Base-by-base conservation (phyloP, 1,140 invertebrate genomes). In the Nebria ingens region DNA sequence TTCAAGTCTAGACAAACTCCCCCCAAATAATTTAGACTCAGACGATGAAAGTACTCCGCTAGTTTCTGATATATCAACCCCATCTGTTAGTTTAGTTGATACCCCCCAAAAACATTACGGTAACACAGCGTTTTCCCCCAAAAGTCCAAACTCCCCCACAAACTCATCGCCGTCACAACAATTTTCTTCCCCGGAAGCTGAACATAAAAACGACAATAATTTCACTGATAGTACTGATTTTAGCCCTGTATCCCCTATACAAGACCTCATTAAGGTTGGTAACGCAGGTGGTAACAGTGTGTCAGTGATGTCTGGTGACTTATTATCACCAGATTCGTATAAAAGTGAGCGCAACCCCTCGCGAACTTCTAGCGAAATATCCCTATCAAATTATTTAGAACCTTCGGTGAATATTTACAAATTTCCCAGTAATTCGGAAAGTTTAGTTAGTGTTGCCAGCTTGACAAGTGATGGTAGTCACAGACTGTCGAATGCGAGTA, bases 11-110 rank as follows among this genome's bases (percentile, higher is more conserved):
- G 67, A 69, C 25, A 17, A 45, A 45, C 15, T 45, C 3, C 40
- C 40, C 4, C 9, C 9, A 45, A 68, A 68, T 42, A 65, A 70
- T 15, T 51, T 55, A 22, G 58, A 56, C 11, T 70, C 67, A 51
- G 71, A 71, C 59, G 70, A 70, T 53, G 71, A 73, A 57, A 71
- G 68, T 56, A 72, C 70, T 1, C 71, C 71, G 12, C 52, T 73
- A n/a, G 68, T 72, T 1, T 71, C 70, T 0, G 68, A 69, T 58
- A 62, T 65, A 6, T 68, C 66, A 0, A 65, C 69, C 9, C 67
- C 68, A 15, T 62, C 40, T 17, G 17, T 45, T 17, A 12, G 9
- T 4, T 17, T 45, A 45, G 40, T 9, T 17, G 40, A 17, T 3
- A 45, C 9, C 17, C 40, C 40, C 3, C 17, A 9, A 17, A 45